Base-by-base conservation (phyloP, 2,888 invertebrate species). In the Sphaerophoria rueppellii region DNA sequence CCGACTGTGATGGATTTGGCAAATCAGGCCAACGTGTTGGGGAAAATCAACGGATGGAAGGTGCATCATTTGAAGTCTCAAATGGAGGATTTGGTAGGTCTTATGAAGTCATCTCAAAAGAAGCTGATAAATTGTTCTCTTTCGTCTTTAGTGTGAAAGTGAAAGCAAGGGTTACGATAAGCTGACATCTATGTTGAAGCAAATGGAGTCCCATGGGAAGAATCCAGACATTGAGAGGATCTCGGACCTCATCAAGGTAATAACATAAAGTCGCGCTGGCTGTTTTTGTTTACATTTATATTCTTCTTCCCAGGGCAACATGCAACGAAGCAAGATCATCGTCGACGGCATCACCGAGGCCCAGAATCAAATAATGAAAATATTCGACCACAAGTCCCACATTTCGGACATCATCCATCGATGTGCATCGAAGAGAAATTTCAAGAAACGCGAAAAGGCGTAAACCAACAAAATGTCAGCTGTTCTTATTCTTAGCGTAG, bases 41-140 rank as follows among this genome's bases (percentile, higher is more conserved):
- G 97, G 89, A 97, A 96, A 92, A 95, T 97, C 16, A 96, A 97
- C 88, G 98, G 98, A 0, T 98, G 98, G 98, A 98, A 98, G 93
- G 94, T 98, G 81, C 95, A 96, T 93, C 98, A 98, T 91, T 94
- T 98, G 88, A 96, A 96, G 50, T 95, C 97, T 55, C 98, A 98
- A 93, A 96, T 98, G 95, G 97, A 98, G 89, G 97, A 98, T 91
- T 93, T 98, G 94, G 98, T 97, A 92, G 75, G 88, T 86, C 43
- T 9, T 9, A 9, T 43, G 4, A 11, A 43, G 12, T 43, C 9
- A 9, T 43, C 4, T 43, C 4, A 6, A 0, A 63, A 16, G 16
- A 6, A 0, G 14, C 9, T n/a, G 14, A 61, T 48, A 6, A 3
- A 69, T 52, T 34, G 48, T 4, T 0, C 11, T 2, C 11, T 6